Base-by-base conservation (phyloP, 1,140 invertebrate species). In the Zaprionus davidi region DNA sequence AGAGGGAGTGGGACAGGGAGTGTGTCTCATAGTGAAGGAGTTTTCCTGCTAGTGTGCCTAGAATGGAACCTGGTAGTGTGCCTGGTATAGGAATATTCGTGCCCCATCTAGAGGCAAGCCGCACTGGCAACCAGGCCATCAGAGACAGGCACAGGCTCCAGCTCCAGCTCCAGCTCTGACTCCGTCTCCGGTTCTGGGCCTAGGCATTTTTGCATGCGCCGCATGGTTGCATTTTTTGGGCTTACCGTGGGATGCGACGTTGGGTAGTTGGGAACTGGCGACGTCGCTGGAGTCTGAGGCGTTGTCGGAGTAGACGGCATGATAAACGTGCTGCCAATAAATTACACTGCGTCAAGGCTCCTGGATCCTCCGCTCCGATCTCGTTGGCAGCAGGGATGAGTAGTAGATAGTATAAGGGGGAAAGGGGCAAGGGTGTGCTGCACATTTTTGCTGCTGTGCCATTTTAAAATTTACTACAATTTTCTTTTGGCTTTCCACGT, bases 301-400 rank as follows among this genome's bases (percentile, higher is more conserved):
- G 41, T 36, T 58, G 76, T 46, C 67, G 67, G 57, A 79, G 82
- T 79, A 77, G 80, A 88, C 78, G 84, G 78, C 86, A 90, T 90
- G 85, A 90, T 90, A 90, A 90, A 90, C 85, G 85, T 90, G 85
- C 85, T 90, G 85, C 85, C 85, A 90, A 90, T 90, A 90, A 90
- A 90, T 90, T 90, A 90, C 85, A 90, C 86, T 90, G 85, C 85
- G 86, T 90, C 85, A 90, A 90, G 85, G 65, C 57, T 67, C 9
- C 59, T 24, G 53, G 58, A 22, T 51, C 11, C 20, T 56, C 9
- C 49, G 65, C 36, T 55, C 55, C 11, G 3, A 7, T 46, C 36
- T 38, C 36, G 12, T 15, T 38, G 12, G 1, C 41, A 9, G n/a
- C n/a, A 17, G 7, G 41, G 6, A 46, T 46, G 41, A 46, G 41